Evolutionary conservation across 35 echinoderm and acorn worm species (phyloP).

Genomic region (Apostichopus californicus): DNA sequence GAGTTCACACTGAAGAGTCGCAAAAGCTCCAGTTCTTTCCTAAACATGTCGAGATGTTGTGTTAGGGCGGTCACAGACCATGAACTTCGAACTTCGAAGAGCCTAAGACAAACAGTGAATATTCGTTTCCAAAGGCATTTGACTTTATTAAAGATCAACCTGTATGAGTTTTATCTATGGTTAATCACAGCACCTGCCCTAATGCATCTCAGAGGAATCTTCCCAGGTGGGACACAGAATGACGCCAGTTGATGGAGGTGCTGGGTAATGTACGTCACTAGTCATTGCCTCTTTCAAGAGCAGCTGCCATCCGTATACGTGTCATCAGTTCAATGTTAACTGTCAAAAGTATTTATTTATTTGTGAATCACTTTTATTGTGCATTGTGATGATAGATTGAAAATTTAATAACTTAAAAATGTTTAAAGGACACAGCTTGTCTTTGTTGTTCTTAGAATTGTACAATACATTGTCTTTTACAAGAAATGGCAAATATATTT

Average conservation of each 20-base stretch:
- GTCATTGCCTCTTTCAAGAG: no score
- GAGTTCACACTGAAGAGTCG: conserved; percentile 74
- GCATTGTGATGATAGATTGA: no score
- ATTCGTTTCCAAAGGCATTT: conserved; percentile 54
- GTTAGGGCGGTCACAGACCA: conserved; percentile 80
- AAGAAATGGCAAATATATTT: no score
- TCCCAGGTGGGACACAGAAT: not conserved
- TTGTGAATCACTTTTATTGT: no score
- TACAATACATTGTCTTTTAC: no score
- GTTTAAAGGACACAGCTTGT: no score
- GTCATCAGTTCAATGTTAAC: no score
- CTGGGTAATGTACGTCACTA: not conserved
- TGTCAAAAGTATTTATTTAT: no score
- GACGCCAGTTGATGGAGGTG: conserved; percentile 2
- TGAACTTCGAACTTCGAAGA: conserved; percentile 44
- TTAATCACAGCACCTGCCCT: conserved; percentile 35
- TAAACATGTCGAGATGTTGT: conserved; percentile 98
- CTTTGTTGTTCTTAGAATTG: no score
- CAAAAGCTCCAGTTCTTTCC: conserved; percentile 93
- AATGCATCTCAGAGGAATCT: not conserved
- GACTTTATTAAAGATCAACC: conserved; percentile 69
- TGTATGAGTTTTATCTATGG: conserved; percentile 83
- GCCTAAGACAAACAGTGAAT: conserved; percentile 43
- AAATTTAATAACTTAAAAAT: no score
- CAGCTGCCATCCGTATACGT: no score